phyloP scores from a whole-genome alignment of 1,140 invertebrate genomes.

The Anoplolepis gracilipes region DNA sequence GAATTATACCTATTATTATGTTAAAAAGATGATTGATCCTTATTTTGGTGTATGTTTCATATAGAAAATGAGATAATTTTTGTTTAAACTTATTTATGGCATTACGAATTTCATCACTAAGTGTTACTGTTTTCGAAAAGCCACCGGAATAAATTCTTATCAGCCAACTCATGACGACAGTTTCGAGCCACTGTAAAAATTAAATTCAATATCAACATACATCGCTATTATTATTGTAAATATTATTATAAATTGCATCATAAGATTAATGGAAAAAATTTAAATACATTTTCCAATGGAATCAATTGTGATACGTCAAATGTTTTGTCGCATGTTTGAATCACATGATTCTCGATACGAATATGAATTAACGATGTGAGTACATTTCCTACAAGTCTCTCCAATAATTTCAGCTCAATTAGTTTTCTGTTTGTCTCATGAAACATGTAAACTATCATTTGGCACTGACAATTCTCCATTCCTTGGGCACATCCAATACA shows the following conservation, averaged over 20 bases:
- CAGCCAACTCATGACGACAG: conserved; percentile 93
- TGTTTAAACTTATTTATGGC: conserved; percentile 90
- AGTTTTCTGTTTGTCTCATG: conserved; percentile 91
- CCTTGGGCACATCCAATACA: conserved; percentile 92
- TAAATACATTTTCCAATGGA: conserved; percentile 89
- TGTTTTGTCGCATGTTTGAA: conserved; percentile 92
- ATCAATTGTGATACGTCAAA: conserved; percentile 93
- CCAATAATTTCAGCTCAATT: conserved; percentile 91
- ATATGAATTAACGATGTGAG: conserved; percentile 93
- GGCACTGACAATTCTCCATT: conserved; percentile 90
- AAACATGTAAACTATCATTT: conserved; percentile 91
- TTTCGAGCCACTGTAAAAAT: conserved; percentile 90
- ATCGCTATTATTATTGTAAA: not conserved
- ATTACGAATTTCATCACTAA: conserved; percentile 86
- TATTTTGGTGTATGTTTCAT: conserved; percentile 94
- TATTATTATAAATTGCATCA: not conserved
- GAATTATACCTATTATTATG: conserved; percentile 93
- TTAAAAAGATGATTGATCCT: conserved; percentile 97
- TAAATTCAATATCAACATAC: conserved; percentile 38
- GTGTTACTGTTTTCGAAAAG: conserved; percentile 86
- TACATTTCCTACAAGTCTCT: conserved; percentile 92
- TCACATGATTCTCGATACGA: conserved; percentile 92
- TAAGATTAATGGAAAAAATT: conserved; percentile 16
- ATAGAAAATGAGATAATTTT: conserved; percentile 94
- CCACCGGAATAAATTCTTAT: conserved; percentile 91